These are phyloP conservation scores for Plectrocnemia conspersa DNA, from an alignment of 1,140 invertebrate species.

Conservation along the genomic window DNA sequence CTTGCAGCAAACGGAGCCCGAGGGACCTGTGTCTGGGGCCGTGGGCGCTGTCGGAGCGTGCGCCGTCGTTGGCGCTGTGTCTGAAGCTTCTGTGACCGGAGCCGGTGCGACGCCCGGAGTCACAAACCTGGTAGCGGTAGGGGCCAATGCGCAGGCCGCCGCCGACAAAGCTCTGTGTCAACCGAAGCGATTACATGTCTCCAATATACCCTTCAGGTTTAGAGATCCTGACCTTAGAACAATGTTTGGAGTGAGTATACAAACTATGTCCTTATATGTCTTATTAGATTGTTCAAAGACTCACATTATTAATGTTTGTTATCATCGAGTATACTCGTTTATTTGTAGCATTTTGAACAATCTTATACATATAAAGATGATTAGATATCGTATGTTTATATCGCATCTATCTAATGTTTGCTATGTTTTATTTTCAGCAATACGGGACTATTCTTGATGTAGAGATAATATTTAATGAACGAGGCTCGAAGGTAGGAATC, in stretches of 20 bases:
- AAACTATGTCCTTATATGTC: neutral
- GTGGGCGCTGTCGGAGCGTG: constrained; percentile 42
- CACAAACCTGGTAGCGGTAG: constrained; percentile 39
- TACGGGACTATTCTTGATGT: constrained; percentile 97
- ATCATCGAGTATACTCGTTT: neutral
- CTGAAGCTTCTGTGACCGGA: constrained; percentile 40
- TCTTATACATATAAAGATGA: neutral
- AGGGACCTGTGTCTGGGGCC: constrained; percentile 35
- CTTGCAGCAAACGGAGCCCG: constrained; percentile 47
- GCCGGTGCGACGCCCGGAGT: constrained; percentile 40
- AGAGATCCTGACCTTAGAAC: constrained; percentile 94
- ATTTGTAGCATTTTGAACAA: neutral
- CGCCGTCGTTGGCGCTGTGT: constrained; percentile 40
- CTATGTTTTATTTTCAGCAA: constrained; percentile 74
- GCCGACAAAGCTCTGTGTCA: constrained; percentile 57
- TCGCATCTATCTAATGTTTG: constrained; percentile 4
- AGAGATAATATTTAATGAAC: constrained; percentile 99
- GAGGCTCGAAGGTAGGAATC: constrained; percentile 94
- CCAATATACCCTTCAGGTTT: constrained; percentile 98
- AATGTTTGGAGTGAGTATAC: constrained; percentile 90
- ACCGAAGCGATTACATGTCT: constrained; percentile 88
- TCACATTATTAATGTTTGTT: neutral
- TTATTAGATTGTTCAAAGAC: neutral
- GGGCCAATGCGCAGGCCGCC: constrained; percentile 44
- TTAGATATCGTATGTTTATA: neutral